Conservation (phyloP, 2,888 invertebrate genomes). For the Parapristionchus giblindavisi region DNA sequence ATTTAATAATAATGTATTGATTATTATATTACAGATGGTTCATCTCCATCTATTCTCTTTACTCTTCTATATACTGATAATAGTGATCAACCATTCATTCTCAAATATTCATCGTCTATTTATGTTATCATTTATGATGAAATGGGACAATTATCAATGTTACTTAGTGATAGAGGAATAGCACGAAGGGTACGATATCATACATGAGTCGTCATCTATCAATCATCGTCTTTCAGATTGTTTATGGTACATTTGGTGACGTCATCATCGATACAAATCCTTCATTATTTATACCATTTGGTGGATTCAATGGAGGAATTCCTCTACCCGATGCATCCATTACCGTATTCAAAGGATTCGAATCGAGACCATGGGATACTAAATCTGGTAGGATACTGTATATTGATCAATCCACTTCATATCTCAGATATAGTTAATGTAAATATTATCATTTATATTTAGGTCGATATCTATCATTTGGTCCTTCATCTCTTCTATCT, state of each 20-base stretch:
- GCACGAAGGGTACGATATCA: constrained; percentile 15
- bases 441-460: not conserved
- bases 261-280: constrained; percentile 23
- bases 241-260: constrained; percentile 21
- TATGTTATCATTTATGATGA: constrained; percentile 18
- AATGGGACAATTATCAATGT: constrained; percentile 3
- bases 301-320: not conserved
- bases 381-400: constrained; percentile 1
- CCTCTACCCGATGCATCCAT: not conserved
- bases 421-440: not conserved
- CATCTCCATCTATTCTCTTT: constrained; percentile 20
- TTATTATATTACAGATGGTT: not conserved
- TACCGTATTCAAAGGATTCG: constrained; percentile 15
- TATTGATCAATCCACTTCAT: not conserved
- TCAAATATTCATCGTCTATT: not conserved
- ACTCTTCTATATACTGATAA: constrained; percentile 14
- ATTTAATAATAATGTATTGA: not conserved
- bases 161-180: constrained; percentile 20
- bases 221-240: not conserved
- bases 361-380: constrained; percentile 33
- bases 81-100: constrained; percentile 11
- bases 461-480: constrained; percentile 36
- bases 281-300: constrained; percentile 19
- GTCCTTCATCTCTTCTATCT: constrained; percentile 22
- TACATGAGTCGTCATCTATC: not conserved